phyloP scores from a whole-genome alignment of 1,140 invertebrate genomes.

The Ephestia elutella region DNA sequence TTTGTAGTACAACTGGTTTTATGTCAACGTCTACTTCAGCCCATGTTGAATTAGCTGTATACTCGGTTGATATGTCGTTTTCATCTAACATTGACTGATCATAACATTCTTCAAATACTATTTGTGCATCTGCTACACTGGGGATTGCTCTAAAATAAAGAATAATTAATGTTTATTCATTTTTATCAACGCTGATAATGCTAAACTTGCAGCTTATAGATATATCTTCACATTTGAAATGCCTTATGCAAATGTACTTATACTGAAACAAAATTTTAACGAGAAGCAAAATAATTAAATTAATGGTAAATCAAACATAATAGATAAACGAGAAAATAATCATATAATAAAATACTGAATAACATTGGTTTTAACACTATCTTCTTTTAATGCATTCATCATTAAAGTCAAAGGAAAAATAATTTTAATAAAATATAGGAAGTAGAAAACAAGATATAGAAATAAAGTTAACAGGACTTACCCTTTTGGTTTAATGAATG shows the following conservation, averaged over 20 bases:
- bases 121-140: background rate
- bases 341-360: too few relatives aligned
- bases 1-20: background rate
- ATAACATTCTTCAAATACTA: background rate
- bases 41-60: background rate
- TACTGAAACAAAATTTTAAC: too few relatives aligned
- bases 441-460: background rate
- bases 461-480: conserved; percentile 17
- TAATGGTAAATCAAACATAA: too few relatives aligned
- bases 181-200: too few relatives aligned
- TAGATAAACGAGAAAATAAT: too few relatives aligned
- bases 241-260: too few relatives aligned
- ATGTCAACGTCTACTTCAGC: conserved; percentile 9
- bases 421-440: background rate
- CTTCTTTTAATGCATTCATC: too few relatives aligned
- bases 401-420: too few relatives aligned
- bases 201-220: too few relatives aligned
- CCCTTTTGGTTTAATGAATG: conserved; percentile 23
- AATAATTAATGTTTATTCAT: background rate
- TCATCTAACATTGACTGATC: conserved; percentile 1
- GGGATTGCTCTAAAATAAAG: background rate
- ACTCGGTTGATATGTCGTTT: conserved; percentile 9
- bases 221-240: too few relatives aligned
- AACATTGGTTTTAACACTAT: too few relatives aligned
- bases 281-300: too few relatives aligned